These are phyloP conservation scores for Aelia acuminata DNA, from an alignment of 2,888 invertebrate genomes.

Conservation along the genomic window DNA sequence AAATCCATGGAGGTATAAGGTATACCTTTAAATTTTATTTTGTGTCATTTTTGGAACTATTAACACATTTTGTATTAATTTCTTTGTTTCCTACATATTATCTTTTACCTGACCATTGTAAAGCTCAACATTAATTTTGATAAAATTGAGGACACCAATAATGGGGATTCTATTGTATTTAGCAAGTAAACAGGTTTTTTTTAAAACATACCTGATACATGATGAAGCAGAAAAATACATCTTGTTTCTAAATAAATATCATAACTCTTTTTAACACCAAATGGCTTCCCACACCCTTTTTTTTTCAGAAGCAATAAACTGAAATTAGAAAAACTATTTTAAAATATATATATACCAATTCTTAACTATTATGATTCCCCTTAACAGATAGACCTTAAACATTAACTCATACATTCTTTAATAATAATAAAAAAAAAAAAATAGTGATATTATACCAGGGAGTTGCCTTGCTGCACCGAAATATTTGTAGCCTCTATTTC, in stretches of 20 bases:
- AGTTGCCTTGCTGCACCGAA: conserved; percentile 98
- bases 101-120: no score
- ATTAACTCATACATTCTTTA: no score
- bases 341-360: neutral
- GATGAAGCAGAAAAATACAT: conserved; percentile 35
- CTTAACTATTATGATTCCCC: neutral
- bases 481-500: conserved; percentile 98
- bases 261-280: conserved; percentile 14
- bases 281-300: conserved; percentile 21
- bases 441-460: conserved; percentile 76
- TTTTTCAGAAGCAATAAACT: conserved; percentile 46
- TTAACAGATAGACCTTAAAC: neutral
- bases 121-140: no score
- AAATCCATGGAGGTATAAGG: no score
- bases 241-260: conserved; percentile 41
- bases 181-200: neutral
- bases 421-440: neutral
- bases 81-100: no score
- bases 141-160: no score
- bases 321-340: conserved; percentile 29
- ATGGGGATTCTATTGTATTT: no score
- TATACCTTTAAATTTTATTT: no score
- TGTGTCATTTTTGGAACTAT: no score
- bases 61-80: no score
- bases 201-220: conserved; percentile 25